Conservation (phyloP, 1,140 invertebrate genomes). For the Rhopalosiphum padi region DNA sequence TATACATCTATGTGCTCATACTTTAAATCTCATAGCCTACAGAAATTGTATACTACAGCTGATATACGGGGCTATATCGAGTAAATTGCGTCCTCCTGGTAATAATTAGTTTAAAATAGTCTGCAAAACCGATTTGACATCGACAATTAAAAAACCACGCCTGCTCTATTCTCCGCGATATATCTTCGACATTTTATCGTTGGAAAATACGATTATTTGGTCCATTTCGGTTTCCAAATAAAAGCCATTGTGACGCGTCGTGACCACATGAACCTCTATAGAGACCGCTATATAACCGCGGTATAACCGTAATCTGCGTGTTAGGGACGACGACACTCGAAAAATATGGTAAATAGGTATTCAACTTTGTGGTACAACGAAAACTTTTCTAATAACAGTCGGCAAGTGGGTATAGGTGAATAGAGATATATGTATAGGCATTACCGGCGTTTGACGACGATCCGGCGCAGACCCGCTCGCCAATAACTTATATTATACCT, state of each 20-base stretch:
- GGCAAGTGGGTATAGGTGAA: not conserved
- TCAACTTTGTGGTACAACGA: not conserved
- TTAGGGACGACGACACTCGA: not conserved
- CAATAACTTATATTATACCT: not conserved
- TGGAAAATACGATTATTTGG: not conserved
- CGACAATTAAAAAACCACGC: not conserved
- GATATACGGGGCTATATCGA: not conserved
- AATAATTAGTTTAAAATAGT: no score
- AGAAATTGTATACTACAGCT: not conserved
- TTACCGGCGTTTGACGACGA: not conserved
- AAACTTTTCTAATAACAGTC: not conserved
- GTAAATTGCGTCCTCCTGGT: not conserved
- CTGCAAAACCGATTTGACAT: no score
- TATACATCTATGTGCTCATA: not conserved
- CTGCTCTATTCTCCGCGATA: not conserved
- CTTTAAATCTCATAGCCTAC: not conserved
- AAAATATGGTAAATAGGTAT: not conserved
- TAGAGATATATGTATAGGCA: no score
- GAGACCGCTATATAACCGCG: fast-evolving
- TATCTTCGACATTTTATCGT: not conserved
- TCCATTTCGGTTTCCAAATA: not conserved
- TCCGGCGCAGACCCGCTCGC: not conserved
- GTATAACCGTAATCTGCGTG: not conserved
- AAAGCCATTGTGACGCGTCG: not conserved
- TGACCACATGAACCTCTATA: not conserved